Evolutionary conservation across 1,140 invertebrate species (phyloP), one percentile per base, ranked within the genome.

Genomic region (Leptinotarsa lineolata): DNA sequence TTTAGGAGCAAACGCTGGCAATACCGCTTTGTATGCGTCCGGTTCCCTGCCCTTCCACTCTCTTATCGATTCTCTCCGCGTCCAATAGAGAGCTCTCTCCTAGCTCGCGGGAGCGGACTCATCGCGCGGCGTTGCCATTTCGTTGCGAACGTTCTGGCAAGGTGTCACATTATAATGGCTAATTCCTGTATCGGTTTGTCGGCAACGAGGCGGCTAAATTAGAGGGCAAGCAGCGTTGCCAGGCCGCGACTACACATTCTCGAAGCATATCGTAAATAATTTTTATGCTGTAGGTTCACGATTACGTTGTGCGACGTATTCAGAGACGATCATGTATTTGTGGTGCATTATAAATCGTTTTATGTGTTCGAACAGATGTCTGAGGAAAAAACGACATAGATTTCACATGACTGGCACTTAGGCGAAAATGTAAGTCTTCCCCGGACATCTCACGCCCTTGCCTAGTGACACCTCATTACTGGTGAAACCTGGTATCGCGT

Each of bases 51-150:
- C 77, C 79, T 77, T 72, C 79, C 79, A 77, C 77, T 77, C 74
- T 77, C 75, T 78, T 80, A 84, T 84, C 83, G 83, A 84, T 84
- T 80, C 75, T 24, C 13, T 59, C 48, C 30, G 59, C 60, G 66
- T 64, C 83, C 82, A 83, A 84, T 84, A 60, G 74, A 45, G 83
- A 83, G 83, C 81, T 81, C 69, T 54, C 65, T 76, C 70, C 58
- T 72, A 70, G 80, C 79, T 81, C 81, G 82, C 81, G 82, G 82
- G 81, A 82, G 82, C 81, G 79, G 74, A 81, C 73, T 81, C 73
- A 74, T 79, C 76, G 59, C 61, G 64, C 80, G 60, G 67, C 72
- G 81, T 81, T 83, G 82, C 78, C 81, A 72, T 61, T 73, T 68
- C 68, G 18, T 60, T 24, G 58, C 22, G 44, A 46, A 76, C 70